Conservation (phyloP, 1,140 invertebrate species). For the Linepithema humile region DNA sequence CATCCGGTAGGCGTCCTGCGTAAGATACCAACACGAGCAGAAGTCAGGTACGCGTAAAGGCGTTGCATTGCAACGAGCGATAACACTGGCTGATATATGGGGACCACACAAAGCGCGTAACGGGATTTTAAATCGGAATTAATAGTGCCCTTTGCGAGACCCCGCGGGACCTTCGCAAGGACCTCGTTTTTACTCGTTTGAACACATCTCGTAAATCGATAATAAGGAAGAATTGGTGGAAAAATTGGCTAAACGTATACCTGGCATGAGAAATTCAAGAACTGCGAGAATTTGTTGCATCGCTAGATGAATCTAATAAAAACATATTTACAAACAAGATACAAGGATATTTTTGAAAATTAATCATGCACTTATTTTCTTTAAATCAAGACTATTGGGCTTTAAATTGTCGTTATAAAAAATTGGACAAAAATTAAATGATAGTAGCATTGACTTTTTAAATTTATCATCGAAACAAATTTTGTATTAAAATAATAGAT, state of each 20-base stretch:
- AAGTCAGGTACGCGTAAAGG: conserved; percentile 67
- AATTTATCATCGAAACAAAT: too few relatives aligned
- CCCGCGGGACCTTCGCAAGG: conserved; percentile 51
- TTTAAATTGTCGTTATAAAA: background rate
- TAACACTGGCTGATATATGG: conserved; percentile 76
- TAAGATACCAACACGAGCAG: conserved; percentile 62
- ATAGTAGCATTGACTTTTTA: too few relatives aligned
- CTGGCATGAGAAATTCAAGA: conserved; percentile 5
- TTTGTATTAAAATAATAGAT: too few relatives aligned
- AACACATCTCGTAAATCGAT: conserved; percentile 19
- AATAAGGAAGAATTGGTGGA: conserved; percentile 18
- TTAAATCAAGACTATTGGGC: background rate
- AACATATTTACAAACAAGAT: background rate
- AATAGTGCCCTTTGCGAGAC: conserved; percentile 72
- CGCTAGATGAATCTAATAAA: background rate
- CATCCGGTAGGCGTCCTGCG: conserved; percentile 67
- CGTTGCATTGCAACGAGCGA: conserved; percentile 72
- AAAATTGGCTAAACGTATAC: background rate
- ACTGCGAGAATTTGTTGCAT: background rate
- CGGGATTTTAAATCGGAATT: conserved; percentile 77
- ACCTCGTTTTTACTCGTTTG: conserved; percentile 45
- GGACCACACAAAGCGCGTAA: conserved; percentile 78
- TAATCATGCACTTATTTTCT: background rate
- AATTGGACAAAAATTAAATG: background rate
- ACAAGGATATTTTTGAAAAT: background rate